Base-by-base conservation (phyloP, 2,888 invertebrate genomes). In the Willowsia nigromaculata region DNA sequence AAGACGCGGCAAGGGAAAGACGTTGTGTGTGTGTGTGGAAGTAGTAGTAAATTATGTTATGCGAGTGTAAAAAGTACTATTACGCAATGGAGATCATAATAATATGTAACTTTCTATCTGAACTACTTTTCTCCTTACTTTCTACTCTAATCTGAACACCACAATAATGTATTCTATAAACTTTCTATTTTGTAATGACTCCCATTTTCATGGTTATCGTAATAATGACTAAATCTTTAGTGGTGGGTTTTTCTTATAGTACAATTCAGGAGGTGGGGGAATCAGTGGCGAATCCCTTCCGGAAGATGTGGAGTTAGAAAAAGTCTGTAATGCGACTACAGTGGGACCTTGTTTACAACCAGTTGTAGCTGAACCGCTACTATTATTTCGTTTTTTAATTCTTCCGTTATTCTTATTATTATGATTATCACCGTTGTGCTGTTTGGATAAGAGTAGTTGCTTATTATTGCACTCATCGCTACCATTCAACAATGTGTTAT, bases 221-320 rank as follows among this genome's bases (percentile, higher is more conserved):
- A 15, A 71, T 83, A 30, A 47, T 71, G 65, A 68, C 43, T 86
- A 80, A 40, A 91, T 91, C 76, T 87, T 91, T 81, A 91, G 90
- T 18, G 89, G 90, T 37, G 90, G 90, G 76, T 90, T 85, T 85
- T 90, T 90, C 74, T 88, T 87, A 37, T 90, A 90, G 84, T 91
- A 91, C 15, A 78, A 85, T 25, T 91, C 83, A 76, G 91, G 90
- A 62, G 86, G 90, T 78, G 76, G 87, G 76, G 90, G 91, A 82
- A 89, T 74, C n/a, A 18, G 30, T 33, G 85, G 30, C 18, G 22
- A 50, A 30, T 85, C 25, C 27, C 76, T 47, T 27, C 53, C 62
- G 25, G 50, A 18, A 25, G 85, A 74, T 3, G 15, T 27, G 9
- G 43, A 9, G n/a, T 40, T 43, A 5, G 85, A 80, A 68, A 86